Base-by-base conservation (phyloP, 1,140 invertebrate genomes). In the Caligus rogercresseyi region DNA sequence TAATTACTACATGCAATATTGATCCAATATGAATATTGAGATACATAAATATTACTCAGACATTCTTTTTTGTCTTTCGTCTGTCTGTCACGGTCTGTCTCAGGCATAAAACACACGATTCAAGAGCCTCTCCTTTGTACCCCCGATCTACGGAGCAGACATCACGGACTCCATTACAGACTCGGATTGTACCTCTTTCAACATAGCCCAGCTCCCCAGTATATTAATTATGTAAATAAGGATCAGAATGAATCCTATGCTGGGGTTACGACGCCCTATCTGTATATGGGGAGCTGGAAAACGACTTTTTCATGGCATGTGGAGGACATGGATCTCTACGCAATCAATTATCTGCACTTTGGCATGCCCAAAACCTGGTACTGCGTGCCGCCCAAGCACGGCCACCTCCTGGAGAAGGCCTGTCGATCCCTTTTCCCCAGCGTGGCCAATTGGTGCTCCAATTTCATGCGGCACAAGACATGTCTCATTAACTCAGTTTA, bases 401-500 rank as follows among this genome's bases (percentile, higher is more conserved):
- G 92, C 0, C 78, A 87, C 67, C 75, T 89, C 60, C 77, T 98
- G 59, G 94, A 98, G 71, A 76, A 90, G 70, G 74, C 96, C 1
- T 91, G 89, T 0, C 82, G 82, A 69, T 86, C 87, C 0, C 91
- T 91, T 69, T 95, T 97, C 68, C 83, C 86, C 0, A 79, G 81
- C 1, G 85, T 82, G 68, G 82, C 83, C 65, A 82, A 89, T 69
- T 81, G 81, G 52, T 98, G 95, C 72, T 82, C 84, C 64, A 91
- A 92, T 0, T 97, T 96, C 72, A 71, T 98, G 11, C 76, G 95
- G 14, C 95, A 98, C 72, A 98, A 98, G 76, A 95, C 94, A 87
- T 90, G 87, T 0, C 73, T 98, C 0, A 94, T 97, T 54, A 93
- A 89, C 63, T 93, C 92, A n/a, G n/a, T n/a, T n/a, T n/a, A n/a